Evolutionary conservation across 2,113 vertebrate genomes (phyloP).

Genomic region (Pteruthius melanotis): DNA sequence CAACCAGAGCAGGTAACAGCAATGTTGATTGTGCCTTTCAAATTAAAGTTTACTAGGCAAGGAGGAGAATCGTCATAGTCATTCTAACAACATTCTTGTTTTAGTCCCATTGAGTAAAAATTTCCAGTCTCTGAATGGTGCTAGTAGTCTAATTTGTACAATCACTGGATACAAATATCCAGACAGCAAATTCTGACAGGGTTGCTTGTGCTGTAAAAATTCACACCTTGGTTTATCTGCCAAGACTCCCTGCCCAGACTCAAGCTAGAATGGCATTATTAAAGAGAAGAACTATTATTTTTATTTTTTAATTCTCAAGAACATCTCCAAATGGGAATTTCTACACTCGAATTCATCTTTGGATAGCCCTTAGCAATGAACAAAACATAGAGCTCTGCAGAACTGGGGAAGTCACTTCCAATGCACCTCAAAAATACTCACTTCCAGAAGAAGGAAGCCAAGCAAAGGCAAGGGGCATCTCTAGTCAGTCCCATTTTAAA

Average conservation of each 20-base stretch:
- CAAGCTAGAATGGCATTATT: neutral
- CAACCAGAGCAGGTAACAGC: slow-evolving; percentile 48
- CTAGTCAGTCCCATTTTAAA: neutral
- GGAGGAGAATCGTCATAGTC: neutral
- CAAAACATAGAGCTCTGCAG: neutral
- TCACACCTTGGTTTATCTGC: neutral
- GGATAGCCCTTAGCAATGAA: neutral
- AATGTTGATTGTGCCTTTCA: neutral
- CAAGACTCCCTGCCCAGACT: neutral
- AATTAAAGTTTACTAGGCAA: neutral
- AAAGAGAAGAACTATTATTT: neutral
- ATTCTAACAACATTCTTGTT: neutral
- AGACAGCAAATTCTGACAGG: neutral
- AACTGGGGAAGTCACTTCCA: neutral
- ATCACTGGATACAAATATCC: neutral
- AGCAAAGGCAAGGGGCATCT: neutral
- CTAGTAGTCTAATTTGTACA: neutral
- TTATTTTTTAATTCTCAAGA: neutral
- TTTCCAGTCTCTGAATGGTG: neutral
- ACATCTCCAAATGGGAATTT: neutral
- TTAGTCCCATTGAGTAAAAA: neutral
- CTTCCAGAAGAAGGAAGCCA: neutral
- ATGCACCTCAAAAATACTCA: neutral
- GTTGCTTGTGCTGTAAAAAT: neutral
- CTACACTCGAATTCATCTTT: neutral